Conservation (phyloP, 2,888 invertebrate species). For the Agonopterix heracliana region DNA sequence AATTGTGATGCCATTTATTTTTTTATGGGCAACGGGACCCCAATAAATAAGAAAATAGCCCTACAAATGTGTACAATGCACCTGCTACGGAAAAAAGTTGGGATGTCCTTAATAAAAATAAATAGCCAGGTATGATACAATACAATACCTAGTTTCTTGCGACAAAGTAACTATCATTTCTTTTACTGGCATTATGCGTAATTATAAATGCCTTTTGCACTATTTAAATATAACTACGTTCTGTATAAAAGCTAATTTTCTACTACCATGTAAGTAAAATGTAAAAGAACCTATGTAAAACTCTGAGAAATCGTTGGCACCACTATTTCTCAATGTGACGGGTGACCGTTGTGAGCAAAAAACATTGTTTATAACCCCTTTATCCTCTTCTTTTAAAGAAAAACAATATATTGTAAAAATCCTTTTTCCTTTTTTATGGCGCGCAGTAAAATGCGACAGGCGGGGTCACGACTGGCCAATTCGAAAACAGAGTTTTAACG, state of each 20-base stretch:
- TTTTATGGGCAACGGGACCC: constrained; percentile 38
- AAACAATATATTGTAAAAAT: constrained; percentile 33
- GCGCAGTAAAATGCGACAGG: constrained; percentile 45
- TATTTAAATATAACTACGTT: neutral
- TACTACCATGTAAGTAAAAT: no score
- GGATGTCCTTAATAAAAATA: constrained; percentile 40
- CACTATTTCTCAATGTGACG: constrained; percentile 16
- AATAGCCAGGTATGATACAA: constrained; percentile 2
- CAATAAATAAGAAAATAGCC: constrained; percentile 44
- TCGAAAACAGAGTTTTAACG: constrained; percentile 26
- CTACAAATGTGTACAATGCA: constrained; percentile 47
- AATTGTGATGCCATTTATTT: constrained; percentile 60
- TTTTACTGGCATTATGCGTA: neutral
- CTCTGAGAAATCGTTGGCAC: neutral
- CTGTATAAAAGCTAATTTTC: no score
- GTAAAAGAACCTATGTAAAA: no score
- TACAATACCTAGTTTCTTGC: neutral
- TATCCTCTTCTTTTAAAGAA: constrained; percentile 28
- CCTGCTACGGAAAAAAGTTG: constrained; percentile 58
- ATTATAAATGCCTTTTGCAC: neutral
- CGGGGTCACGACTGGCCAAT: constrained; percentile 40
- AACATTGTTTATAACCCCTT: constrained; percentile 49
- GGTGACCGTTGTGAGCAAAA: constrained; percentile 28
- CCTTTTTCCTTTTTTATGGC: constrained; percentile 39
- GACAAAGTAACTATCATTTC: neutral